Evolutionary conservation across 1,140 invertebrate species (phyloP).

Genomic region (Bombus polaris): DNA sequence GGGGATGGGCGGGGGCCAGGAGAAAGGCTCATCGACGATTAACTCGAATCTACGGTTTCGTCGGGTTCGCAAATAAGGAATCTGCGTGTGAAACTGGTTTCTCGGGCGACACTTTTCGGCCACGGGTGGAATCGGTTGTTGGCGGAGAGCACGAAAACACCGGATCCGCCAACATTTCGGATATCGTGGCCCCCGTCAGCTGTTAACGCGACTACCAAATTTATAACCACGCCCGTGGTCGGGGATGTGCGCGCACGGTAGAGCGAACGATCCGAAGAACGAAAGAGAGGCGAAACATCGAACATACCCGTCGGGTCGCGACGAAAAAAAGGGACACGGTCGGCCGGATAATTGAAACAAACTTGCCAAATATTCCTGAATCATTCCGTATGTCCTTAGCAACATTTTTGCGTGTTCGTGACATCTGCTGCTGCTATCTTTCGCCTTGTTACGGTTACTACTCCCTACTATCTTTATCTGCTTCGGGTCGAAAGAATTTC

Average conservation of each 20-base stretch:
- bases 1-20: neutral
- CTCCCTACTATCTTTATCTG: too few relatives aligned
- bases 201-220: constrained; percentile 75
- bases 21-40: constrained; percentile 76
- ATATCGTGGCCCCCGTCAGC: constrained; percentile 76
- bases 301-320: neutral
- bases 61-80: constrained; percentile 76
- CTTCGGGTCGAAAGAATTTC: neutral
- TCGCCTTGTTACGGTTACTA: too few relatives aligned
- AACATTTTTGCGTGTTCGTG: neutral
- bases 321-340: neutral
- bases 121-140: constrained; percentile 50
- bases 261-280: constrained; percentile 23
- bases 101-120: constrained; percentile 58
- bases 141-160: constrained; percentile 67
- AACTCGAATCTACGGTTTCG: constrained; percentile 79
- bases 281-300: neutral
- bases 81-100: constrained; percentile 76
- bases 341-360: constrained; percentile 28
- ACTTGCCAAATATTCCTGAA: constrained; percentile 7
- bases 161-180: constrained; percentile 74
- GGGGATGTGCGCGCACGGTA: constrained; percentile 25
- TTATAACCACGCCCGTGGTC: constrained; percentile 66
- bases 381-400: neutral
- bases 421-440: neutral